These are phyloP conservation scores for Druceiella hillmani DNA, from an alignment of 2,888 invertebrate genomes.

Conservation along the genomic window DNA sequence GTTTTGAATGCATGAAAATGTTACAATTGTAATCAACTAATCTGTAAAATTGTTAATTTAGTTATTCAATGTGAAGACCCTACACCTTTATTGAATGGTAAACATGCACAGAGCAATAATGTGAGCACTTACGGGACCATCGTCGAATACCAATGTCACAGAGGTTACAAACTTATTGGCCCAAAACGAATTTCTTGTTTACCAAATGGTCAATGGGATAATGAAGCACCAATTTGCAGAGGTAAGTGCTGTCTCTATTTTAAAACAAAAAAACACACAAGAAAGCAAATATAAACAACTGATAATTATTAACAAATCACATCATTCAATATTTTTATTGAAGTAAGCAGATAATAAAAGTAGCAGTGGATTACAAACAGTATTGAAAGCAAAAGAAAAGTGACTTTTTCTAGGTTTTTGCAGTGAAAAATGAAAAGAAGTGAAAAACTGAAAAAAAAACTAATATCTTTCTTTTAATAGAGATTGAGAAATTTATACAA, in stretches of 20 bases:
- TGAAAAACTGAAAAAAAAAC: not conserved
- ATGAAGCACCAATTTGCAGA: conserved; percentile 66
- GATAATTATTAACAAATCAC: too few relatives aligned
- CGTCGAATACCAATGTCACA: conserved; percentile 69
- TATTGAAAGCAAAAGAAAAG: too few relatives aligned
- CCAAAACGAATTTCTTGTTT: conserved; percentile 63
- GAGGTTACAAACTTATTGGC: conserved; percentile 65
- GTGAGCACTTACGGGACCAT: conserved; percentile 64
- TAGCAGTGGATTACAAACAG: too few relatives aligned
- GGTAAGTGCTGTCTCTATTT: too few relatives aligned
- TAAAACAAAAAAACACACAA: too few relatives aligned
- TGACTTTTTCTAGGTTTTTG: too few relatives aligned
- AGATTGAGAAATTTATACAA: not conserved
- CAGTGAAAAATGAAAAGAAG: too few relatives aligned
- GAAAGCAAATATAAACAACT: too few relatives aligned
- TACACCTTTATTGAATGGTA: conserved; percentile 59
- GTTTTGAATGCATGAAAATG: conserved; percentile 8
- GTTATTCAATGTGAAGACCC: conserved; percentile 70
- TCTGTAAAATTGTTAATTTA: too few relatives aligned
- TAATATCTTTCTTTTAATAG: not conserved
- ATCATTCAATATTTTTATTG: too few relatives aligned
- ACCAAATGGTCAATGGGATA: conserved; percentile 75
- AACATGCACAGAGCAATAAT: conserved; percentile 48
- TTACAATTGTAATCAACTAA: conserved; percentile 4
- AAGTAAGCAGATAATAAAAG: too few relatives aligned